Base-by-base conservation (phyloP, 2,797 vertebrate genomes). In the Rhinatrema bivittatum region DNA sequence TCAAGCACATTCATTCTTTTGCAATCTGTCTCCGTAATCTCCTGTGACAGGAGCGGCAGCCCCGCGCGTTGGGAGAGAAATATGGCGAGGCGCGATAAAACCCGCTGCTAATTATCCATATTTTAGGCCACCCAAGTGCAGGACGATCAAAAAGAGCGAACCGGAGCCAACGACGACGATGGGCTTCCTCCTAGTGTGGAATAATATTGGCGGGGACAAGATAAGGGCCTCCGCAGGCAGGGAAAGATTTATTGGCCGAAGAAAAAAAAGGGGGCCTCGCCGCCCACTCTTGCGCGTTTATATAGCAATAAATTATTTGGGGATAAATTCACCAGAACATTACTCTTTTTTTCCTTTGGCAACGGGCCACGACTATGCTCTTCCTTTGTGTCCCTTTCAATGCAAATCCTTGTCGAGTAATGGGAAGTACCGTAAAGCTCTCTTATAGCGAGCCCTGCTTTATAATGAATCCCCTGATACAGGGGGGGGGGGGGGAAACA, bases 11-110 rank as follows among this genome's bases (percentile, higher is more conserved):
- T 92, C 89, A 89, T 91, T 86, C 89, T 87, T n/a, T 86, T 94
- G 93, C 94, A 96, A 98, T 97, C 95, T 95, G 94, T 97, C 91
- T 95, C 90, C 89, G 89, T 98, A 97, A 98, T 97, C 94, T 97
- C 88, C 90, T 88, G 88, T 84, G 87, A 91, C 91, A 93, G 92
- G n/a, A 91, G 86, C 87, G 79, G 84, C 90, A 89, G 89, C 93
- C 93, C 70, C 63, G 87, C 84, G 79, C 88, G 87, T 91, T 93
- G 87, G 86, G 81, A 84, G 85, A 87, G 85, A 94, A 97, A 93
- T 94, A 96, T 98, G 95, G 93, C 91, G 87, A 89, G 84, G 86
- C 84, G 87, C 92, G 95, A 98, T 98, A 98, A 98, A 98, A n/a
- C n/a, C 90, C 90, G 87, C 93, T 91, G 94, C 93, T 98, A 98